Base-by-base conservation (phyloP, 2,113 vertebrate species). In the Scalopus aquaticus region DNA sequence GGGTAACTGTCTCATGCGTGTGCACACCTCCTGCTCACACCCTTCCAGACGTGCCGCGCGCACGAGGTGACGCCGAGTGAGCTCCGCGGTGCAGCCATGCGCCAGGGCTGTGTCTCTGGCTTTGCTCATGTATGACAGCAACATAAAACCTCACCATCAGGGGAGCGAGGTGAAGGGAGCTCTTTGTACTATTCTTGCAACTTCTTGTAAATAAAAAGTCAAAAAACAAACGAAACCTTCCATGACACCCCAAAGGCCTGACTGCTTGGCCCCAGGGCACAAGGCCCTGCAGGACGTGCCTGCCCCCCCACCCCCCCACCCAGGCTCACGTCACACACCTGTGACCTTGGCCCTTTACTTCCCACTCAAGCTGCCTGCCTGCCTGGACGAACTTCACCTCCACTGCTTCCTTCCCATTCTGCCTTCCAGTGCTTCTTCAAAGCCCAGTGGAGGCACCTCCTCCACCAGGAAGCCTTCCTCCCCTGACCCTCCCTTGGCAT, bases 161-260 rank as follows among this genome's bases (percentile, higher is more conserved):
- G 28, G 26, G 30, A 46, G 58, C 51, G 54, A n/a, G 11, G 16
- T 35, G 16, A 85, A 90, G 44, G 15, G 42, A 69, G 76, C 44
- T 44, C 42, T 88, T 72, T 49, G 90, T 78, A 65, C 76, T 82
- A 73, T 78, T 95, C 92, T 84, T 80, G 58, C 30, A 90, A 81
- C 67, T 95, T 88, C 82, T 64, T 67, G 7, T 86, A 62, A 88
- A 74, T 67, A 76, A 91, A 85, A 89, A 81, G 88, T 94, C 76
- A 42, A 85, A 69, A 94, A 91, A 81, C 60, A 88, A 93, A 79
- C 26, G 89, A 60, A 69, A 60, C 84, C 46, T 81, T 70, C 74
- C 35, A 17, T 17, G 85, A 88, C 77, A 74, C 42, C 32, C n/a
- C 79, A 74, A 79, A 87, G 73, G 56, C 44, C 72, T 64, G 49